Evolutionary conservation across 2,888 invertebrate genomes (phyloP).

Genomic region (Phyllotreta striolata): DNA sequence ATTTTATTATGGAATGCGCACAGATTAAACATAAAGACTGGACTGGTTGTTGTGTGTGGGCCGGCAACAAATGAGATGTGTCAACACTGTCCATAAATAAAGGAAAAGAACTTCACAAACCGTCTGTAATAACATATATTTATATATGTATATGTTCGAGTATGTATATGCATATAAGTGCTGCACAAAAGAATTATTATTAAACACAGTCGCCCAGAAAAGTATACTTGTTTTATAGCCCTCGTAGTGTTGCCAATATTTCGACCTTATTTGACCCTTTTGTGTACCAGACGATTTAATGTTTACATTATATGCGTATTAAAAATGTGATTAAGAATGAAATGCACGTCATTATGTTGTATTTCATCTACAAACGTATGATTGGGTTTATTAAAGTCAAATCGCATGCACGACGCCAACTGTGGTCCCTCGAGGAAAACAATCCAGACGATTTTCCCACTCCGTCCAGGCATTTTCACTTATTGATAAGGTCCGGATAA

Average conservation of each 20-base stretch:
- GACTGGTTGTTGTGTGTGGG: conserved; percentile 57
- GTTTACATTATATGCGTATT: conserved; percentile 32
- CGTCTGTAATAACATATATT: conserved; percentile 60
- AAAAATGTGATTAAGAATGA: conserved; percentile 34
- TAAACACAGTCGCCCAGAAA: no score
- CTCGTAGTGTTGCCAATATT: not conserved
- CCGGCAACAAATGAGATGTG: conserved; percentile 61
- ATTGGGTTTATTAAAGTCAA: conserved; percentile 48
- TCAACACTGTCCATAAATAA: conserved; percentile 63
- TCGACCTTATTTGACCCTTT: conserved; percentile 38
- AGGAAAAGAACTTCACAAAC: conserved; percentile 51
- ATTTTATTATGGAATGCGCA: conserved; percentile 58
- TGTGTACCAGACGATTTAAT: conserved; percentile 33
- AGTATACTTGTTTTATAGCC: not conserved
- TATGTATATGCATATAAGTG: conserved; percentile 43
- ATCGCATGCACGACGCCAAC: conserved; percentile 34
- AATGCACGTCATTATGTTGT: conserved; percentile 42
- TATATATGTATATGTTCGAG: conserved; percentile 47
- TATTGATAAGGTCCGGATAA: no score
- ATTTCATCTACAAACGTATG: conserved; percentile 45
- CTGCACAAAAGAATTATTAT: not conserved
- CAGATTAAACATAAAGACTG: conserved; percentile 58
- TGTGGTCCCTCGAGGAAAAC: not conserved
- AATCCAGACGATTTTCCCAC: conserved; percentile 12
- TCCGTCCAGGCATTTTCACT: no score